Conservation (phyloP, 92 coral and sea anemone species). For the Porites rus region DNA sequence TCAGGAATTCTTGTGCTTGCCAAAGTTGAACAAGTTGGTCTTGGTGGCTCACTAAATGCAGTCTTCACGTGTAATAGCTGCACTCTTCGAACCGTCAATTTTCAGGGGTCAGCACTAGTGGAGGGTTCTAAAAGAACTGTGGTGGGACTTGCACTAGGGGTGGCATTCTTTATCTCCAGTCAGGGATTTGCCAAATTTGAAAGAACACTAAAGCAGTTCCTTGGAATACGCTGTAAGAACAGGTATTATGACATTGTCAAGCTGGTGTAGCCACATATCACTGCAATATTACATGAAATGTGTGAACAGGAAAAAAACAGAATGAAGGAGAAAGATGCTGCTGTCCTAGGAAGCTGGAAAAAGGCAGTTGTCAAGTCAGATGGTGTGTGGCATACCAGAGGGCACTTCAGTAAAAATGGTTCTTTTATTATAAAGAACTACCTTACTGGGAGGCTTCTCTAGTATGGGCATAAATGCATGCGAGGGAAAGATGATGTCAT, state of each 20-base stretch:
- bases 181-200: not conserved
- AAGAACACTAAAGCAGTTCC: not conserved
- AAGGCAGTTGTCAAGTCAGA: too few relatives aligned
- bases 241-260: conserved; percentile 21
- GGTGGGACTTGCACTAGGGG: conserved; percentile 57
- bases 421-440: conserved; percentile 45
- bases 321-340: too few relatives aligned
- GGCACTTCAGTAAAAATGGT: not conserved
- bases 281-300: conserved; percentile 27
- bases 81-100: conserved; percentile 27
- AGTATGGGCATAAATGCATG: conserved; percentile 37
- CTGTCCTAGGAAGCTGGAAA: too few relatives aligned
- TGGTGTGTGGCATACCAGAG: not conserved
- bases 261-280: conserved; percentile 22
- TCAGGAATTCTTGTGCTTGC: conserved; percentile 36
- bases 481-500: conserved; percentile 51
- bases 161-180: conserved; percentile 52
- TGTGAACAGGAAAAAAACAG: conserved; percentile 6
- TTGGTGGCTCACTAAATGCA: conserved; percentile 43
- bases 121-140: conserved; percentile 51
- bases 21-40: conserved; percentile 15
- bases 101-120: conserved; percentile 41
- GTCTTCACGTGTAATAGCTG: conserved; percentile 41
- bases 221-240: conserved; percentile 6
- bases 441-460: conserved; percentile 52